phyloP scores from a whole-genome alignment of 2,797 vertebrate genomes.

The Semaprochilodus insignis region DNA sequence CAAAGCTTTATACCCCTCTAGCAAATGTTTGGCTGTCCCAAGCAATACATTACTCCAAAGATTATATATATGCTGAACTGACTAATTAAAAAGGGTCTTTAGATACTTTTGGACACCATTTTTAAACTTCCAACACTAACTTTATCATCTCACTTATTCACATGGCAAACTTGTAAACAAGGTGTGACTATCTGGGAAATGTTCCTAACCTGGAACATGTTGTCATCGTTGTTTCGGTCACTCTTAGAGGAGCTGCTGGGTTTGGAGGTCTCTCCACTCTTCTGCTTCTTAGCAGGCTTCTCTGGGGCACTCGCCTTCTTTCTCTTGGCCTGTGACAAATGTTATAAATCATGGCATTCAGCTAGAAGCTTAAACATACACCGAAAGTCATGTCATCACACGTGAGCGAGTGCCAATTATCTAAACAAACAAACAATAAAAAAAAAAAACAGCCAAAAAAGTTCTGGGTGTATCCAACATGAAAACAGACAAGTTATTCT shows the following conservation, averaged over 20 bases:
- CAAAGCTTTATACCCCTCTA: not conserved
- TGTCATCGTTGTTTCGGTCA: constrained; percentile 81
- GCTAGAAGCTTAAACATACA: not conserved
- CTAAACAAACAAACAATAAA: not conserved
- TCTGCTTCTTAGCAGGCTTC: constrained; percentile 92
- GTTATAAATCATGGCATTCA: not conserved
- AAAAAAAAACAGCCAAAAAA: not conserved
- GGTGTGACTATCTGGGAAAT: not conserved
- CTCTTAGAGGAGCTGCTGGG: constrained; percentile 88
- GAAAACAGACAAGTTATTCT: not conserved
- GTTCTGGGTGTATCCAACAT: not conserved
- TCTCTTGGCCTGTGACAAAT: constrained; percentile 84
- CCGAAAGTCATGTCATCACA: not conserved
- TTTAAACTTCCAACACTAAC: no score
- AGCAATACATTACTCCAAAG: no score
- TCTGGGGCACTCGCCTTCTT: constrained; percentile 89
- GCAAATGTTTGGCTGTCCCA: no score
- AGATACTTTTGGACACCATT: no score
- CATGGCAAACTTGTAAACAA: not conserved
- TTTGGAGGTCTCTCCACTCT: constrained; percentile 92
- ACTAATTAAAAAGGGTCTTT: no score
- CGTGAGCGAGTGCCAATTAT: not conserved
- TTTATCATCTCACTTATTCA: no score
- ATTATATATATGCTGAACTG: no score
- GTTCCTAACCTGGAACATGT: constrained; percentile 92